Conservation (phyloP, 2,113 vertebrate species). For the Sturnus vulgaris region DNA sequence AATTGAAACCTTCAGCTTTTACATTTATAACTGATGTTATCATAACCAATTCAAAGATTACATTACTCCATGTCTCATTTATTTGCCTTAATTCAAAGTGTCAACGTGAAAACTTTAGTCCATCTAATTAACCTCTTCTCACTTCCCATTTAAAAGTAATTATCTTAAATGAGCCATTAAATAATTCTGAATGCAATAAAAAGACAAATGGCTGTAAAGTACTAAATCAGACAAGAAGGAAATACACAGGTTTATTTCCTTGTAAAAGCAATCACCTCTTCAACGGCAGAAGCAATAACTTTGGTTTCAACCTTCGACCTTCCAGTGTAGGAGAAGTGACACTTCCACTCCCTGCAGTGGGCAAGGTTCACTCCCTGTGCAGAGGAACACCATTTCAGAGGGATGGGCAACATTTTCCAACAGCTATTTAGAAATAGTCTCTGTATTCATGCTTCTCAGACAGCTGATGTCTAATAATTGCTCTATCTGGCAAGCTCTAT, state of each 20-base stretch:
- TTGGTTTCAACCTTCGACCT: not conserved
- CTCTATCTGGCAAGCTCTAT: not conserved
- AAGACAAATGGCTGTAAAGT: not conserved
- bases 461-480: not conserved
- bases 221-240: not conserved
- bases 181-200: constrained; percentile 35
- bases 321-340: not conserved
- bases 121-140: constrained; percentile 42
- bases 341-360: not conserved
- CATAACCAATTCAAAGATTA: constrained; percentile 6
- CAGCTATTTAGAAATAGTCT: not conserved
- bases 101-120: constrained; percentile 37
- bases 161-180: constrained; percentile 52
- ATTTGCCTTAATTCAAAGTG: constrained; percentile 43
- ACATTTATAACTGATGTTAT: constrained; percentile 33
- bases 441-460: not conserved
- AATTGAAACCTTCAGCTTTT: constrained; percentile 36
- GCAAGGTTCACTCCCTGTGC: not conserved
- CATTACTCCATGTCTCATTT: constrained; percentile 33
- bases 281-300: not conserved
- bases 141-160: constrained; percentile 54
- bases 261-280: constrained; percentile 10
- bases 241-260: not conserved
- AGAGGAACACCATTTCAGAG: not conserved
- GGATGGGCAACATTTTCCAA: not conserved